Conservation (phyloP, 2,113 vertebrate genomes). For the Prolemur simus region DNA sequence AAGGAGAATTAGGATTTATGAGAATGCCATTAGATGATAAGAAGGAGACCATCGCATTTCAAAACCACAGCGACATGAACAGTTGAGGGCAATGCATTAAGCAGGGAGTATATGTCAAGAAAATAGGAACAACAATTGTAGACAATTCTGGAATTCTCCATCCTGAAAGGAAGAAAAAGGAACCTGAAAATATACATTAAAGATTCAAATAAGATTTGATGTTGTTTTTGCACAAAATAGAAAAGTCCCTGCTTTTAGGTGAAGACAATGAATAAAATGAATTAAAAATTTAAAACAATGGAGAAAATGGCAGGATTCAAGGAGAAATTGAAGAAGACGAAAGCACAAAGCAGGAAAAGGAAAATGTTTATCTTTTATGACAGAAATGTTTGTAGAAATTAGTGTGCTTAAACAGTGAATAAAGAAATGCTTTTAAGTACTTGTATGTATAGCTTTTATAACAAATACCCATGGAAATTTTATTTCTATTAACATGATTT, state of each 20-base stretch:
- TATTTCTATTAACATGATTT: not conserved
- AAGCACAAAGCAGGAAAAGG: not conserved
- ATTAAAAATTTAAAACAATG: not conserved
- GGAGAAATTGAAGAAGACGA: constrained; percentile 6
- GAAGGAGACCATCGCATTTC: not conserved
- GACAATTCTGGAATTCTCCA: not conserved
- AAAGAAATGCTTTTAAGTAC: not conserved
- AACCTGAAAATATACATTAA: not conserved
- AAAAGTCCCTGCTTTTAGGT: not conserved
- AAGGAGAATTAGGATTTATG: not conserved
- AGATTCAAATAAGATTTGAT: not conserved
- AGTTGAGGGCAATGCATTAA: not conserved
- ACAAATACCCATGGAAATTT: not conserved
- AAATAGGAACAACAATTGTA: not conserved
- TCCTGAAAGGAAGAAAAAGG: not conserved
- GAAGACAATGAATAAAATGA: not conserved
- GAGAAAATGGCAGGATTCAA: not conserved
- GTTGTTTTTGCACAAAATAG: not conserved
- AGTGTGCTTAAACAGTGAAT: not conserved
- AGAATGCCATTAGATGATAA: not conserved
- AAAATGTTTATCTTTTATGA: not conserved
- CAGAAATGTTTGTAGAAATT: not conserved
- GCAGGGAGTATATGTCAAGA: not conserved
- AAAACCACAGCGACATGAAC: not conserved
- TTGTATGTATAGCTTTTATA: not conserved